Evolutionary conservation across 2,888 invertebrate genomes (phyloP).

Genomic region (Yponomeuta plumbellus): DNA sequence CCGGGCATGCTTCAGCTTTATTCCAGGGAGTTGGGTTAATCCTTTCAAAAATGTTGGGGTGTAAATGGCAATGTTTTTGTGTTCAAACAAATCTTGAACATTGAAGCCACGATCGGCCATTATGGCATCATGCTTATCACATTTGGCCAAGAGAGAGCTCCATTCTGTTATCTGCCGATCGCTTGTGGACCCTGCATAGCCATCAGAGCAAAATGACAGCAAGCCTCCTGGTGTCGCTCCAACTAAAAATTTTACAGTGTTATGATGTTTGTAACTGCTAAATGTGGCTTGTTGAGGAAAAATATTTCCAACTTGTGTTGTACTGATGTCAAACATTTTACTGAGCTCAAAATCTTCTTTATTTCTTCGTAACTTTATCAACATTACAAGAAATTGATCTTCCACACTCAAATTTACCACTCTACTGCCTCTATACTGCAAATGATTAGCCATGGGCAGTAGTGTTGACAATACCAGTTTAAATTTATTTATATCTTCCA

Average conservation of each 20-base stretch:
- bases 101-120: conserved; percentile 20
- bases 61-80: conserved; percentile 14
- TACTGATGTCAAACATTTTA: neutral
- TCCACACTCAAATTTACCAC: conserved; percentile 7
- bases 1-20: conserved; percentile 21
- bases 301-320: neutral
- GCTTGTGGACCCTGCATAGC: conserved; percentile 16
- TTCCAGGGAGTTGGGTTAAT: conserved; percentile 16
- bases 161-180: conserved; percentile 14
- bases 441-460: conserved; percentile 15
- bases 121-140: conserved; percentile 17
- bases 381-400: conserved; percentile 15
- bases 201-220: conserved; percentile 16
- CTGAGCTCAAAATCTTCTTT: neutral
- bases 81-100: conserved; percentile 19
- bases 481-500: neutral
- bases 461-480: conserved; percentile 9
- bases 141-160: neutral
- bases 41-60: conserved; percentile 19
- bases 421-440: conserved; percentile 14
- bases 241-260: conserved; percentile 15
- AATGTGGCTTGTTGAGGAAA: no score
- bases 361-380: neutral
- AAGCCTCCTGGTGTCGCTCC: conserved; percentile 17
- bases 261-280: conserved; percentile 10